Percentiles rank a stretch among this genome's conserved stretches.
Conservation (phyloP, 1,140 invertebrate genomes). For the Brachionus asplanchnoidis region DNA sequence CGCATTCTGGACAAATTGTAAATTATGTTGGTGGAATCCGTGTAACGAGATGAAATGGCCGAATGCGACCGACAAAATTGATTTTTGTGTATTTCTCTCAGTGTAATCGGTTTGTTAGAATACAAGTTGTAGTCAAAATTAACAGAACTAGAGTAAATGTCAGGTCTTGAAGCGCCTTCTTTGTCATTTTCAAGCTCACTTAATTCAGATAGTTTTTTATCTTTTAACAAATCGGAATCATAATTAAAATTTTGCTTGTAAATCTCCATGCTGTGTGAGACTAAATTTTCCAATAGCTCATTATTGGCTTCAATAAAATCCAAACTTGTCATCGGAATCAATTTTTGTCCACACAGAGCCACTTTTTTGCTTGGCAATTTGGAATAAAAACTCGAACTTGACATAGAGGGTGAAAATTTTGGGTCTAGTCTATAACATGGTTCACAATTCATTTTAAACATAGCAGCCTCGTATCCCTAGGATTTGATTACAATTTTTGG, state of each 20-base stretch:
- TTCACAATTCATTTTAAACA: conserved; percentile 35
- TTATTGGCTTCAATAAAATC: not conserved
- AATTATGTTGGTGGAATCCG: not conserved
- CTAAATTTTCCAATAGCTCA: not conserved
- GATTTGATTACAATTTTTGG: conserved; percentile 39
- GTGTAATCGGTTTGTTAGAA: not conserved
- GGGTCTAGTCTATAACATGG: conserved; percentile 26
- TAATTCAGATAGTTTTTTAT: not conserved
- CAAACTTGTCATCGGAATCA: not conserved
- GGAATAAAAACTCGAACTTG: not conserved
- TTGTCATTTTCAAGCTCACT: not conserved
- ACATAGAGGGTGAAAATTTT: not conserved
- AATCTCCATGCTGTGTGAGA: not conserved
- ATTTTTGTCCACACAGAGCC: not conserved
- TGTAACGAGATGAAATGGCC: not conserved
- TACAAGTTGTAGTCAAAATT: conserved; percentile 8
- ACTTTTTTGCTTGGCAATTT: not conserved
- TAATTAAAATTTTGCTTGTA: conserved; percentile 22
- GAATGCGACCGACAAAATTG: not conserved
- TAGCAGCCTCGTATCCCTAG: conserved; percentile 27
- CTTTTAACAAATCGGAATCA: not conserved
- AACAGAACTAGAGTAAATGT: not conserved
- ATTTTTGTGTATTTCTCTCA: not conserved
- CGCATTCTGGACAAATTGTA: not conserved
- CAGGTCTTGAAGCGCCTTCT: not conserved